Evolutionary conservation across 2,797 vertebrate genomes (phyloP).

Genomic region (Octomys mimax): DNA sequence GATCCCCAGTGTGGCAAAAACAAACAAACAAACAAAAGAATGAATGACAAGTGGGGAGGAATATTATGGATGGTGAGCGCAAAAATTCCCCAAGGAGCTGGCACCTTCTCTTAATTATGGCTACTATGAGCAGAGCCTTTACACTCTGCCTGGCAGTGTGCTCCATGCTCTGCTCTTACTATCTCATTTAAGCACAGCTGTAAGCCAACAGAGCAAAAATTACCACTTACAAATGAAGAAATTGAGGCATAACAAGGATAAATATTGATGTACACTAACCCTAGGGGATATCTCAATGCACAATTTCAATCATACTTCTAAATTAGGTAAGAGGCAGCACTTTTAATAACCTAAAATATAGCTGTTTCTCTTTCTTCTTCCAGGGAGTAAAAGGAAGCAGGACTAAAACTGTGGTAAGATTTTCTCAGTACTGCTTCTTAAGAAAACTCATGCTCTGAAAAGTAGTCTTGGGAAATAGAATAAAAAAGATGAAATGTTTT

Average conservation of each 20-base stretch:
- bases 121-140: background rate
- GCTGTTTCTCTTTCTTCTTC: background rate
- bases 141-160: background rate
- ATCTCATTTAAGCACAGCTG: background rate
- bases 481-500: conserved; percentile 78
- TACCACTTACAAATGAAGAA: conserved; percentile 24
- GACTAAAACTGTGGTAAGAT: background rate
- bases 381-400: conserved; percentile 36
- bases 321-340: conserved; percentile 3
- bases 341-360: conserved; percentile 27
- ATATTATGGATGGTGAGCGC: background rate
- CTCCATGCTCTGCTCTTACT: background rate
- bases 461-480: conserved; percentile 53
- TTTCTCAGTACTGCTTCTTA: background rate
- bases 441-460: conserved; percentile 17
- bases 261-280: background rate
- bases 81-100: background rate
- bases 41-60: background rate
- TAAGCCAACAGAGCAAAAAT: background rate
- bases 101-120: background rate
- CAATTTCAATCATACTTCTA: background rate
- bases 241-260: background rate
- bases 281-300: background rate
- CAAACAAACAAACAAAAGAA: too few relatives aligned
- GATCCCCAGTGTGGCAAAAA: background rate